Evolutionary conservation across 2,113 vertebrate genomes (phyloP).

Genomic region (Rattus norvegicus): DNA sequence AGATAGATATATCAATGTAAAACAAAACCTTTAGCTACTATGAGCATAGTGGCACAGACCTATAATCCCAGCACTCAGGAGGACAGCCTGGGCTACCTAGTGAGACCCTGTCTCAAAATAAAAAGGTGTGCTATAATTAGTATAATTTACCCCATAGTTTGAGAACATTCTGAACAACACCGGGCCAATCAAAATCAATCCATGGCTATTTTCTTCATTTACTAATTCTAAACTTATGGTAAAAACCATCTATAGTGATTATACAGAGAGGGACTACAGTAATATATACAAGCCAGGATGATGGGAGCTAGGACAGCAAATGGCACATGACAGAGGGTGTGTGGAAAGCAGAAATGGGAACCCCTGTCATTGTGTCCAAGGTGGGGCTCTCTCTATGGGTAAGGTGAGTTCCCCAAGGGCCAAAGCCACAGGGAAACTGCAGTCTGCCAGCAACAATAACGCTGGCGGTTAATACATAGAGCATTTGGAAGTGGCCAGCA

Average conservation of each 20-base stretch:
- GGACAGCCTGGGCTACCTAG: background rate
- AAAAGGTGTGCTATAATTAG: background rate
- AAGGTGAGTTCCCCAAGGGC: background rate
- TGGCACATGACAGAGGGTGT: background rate
- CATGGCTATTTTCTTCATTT: background rate
- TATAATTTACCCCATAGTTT: background rate
- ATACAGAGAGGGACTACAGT: background rate
- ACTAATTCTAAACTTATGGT: slow-evolving; percentile 33
- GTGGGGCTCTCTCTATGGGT: background rate
- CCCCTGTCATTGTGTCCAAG: background rate
- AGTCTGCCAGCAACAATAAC: background rate
- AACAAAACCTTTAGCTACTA: background rate
- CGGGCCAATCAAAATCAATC: background rate
- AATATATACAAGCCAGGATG: background rate
- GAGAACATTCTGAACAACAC: background rate
- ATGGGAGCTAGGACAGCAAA: background rate
- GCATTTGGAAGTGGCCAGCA: background rate
- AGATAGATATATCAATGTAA: background rate
- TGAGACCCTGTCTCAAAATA: background rate
- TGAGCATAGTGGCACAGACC: background rate
- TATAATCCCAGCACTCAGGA: background rate
- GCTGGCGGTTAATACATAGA: background rate
- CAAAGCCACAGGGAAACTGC: slow-evolving; percentile 46
- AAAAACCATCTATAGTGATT: background rate
- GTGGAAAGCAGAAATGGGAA: slow-evolving; percentile 44